Evolutionary conservation across 2,113 vertebrate genomes (phyloP), one percentile per base, ranked within the genome.

Genomic region (Anser brachyrhynchus): DNA sequence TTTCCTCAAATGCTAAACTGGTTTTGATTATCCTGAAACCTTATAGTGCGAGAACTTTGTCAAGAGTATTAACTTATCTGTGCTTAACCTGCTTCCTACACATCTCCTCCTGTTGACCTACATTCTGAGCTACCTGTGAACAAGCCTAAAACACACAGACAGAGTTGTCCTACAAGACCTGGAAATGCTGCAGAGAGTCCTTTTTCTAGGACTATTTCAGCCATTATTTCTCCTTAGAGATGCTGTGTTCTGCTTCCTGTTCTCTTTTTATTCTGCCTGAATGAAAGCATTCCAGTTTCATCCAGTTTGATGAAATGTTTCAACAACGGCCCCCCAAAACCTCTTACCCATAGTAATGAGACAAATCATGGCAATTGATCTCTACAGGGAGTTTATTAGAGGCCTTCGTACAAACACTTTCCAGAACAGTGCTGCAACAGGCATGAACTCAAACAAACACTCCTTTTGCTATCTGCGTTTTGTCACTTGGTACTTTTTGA

Each of bases 1-100:
- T 97, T 96, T 97, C 96, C 96, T 97, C 96, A 96, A 97, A 97
- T 90, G 79, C 92, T 97, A 96, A 94, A 96, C 97, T 98, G 97
- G 95, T 97, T 98, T 97, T 95, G 97, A 98, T 98, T 98, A 98
- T 81, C 92, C 71, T 51, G 89, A 97, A 97, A 97, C 92, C 94
- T 70, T 94, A 96, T 57, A 97, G 95, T 74, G 94, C 96, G 94
- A 97, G 96, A 95, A 97, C 91, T 96, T 95, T 78, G 92, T 94
- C 91, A 78, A 84, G 91, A 95, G 76, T 13, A 92, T 97, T 93
- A 92, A 94, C 96, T 91, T 84, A 92, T 95, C 14, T 1, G 82
- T 75, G 57, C 82, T 95, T 94, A 86, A 88, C 78, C 77, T 93
- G 70, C 70, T 89, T 22, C 87, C 26, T 73, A 94, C 41, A 80